phyloP scores from a whole-genome alignment of 2,797 vertebrate species.

The Onychomys arenicola region DNA sequence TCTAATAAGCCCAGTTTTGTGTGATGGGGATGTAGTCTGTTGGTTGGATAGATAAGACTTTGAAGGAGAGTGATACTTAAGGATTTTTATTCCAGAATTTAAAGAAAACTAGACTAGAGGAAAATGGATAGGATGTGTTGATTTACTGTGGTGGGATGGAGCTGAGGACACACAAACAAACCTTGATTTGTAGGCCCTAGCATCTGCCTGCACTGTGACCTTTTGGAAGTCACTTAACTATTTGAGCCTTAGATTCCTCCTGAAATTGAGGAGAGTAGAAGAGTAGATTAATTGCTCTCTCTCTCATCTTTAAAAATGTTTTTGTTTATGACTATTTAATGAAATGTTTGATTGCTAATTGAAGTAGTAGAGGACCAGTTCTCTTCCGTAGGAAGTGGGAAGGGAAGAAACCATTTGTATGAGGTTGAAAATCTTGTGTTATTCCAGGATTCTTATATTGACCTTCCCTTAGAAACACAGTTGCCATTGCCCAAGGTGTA shows the following conservation, averaged over 20 bases:
- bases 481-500: conserved; percentile 54
- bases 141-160: neutral
- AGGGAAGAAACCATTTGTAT: conserved; percentile 38
- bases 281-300: neutral
- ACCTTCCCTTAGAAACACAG: conserved; percentile 58
- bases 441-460: conserved; percentile 71
- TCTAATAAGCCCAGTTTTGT: conserved; percentile 43
- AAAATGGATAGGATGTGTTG: conserved; percentile 13
- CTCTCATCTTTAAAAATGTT: conserved; percentile 54
- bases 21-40: neutral
- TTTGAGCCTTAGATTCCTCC: conserved; percentile 36
- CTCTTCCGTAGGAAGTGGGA: conserved; percentile 49
- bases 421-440: conserved; percentile 70
- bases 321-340: conserved; percentile 61
- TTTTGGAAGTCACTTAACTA: conserved; percentile 6
- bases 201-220: conserved; percentile 15
- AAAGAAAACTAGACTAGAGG: conserved; percentile 14
- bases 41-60: conserved; percentile 2
- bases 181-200: neutral
- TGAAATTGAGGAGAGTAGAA: conserved; percentile 50
- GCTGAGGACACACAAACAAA: neutral
- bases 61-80: conserved; percentile 22
- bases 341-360: conserved; percentile 49
- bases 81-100: conserved; percentile 29
- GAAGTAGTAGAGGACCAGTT: conserved; percentile 40